These are phyloP conservation scores for Phortica okadai DNA, from an alignment of 2,888 invertebrate genomes.

Conservation along the genomic window DNA sequence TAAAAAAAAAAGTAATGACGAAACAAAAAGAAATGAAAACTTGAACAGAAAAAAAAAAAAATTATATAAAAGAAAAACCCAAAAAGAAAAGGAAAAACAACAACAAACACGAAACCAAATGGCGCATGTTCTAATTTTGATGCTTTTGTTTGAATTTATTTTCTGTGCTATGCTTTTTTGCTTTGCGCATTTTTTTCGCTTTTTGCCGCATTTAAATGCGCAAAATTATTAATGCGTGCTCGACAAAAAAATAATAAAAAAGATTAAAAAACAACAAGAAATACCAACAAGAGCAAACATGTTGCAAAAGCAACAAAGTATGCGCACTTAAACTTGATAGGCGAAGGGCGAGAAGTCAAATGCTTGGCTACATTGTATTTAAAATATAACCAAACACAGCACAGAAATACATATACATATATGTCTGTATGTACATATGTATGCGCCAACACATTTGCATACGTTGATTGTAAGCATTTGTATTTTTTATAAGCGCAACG, in stretches of 20 bases:
- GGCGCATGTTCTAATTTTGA: conserved; percentile 28
- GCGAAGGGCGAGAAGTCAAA: too few relatives aligned
- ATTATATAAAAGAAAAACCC: conserved; percentile 4
- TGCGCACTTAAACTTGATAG: background rate
- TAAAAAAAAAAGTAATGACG: background rate
- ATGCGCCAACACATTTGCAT: background rate
- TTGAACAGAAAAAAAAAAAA: background rate
- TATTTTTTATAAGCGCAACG: background rate
- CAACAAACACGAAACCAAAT: conserved; percentile 16
- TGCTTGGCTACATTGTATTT: too few relatives aligned
- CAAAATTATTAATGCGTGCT: conserved; percentile 21
- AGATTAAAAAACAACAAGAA: background rate
- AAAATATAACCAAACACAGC: too few relatives aligned
- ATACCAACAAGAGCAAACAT: background rate
- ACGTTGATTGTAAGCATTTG: background rate
- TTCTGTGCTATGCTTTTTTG: conserved; percentile 2
- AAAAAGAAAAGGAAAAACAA: conserved; percentile 9
- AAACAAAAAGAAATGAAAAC: background rate
- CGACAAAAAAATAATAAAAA: background rate
- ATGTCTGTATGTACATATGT: background rate
- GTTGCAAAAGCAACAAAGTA: background rate
- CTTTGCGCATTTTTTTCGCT: conserved; percentile 15
- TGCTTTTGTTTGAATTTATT: conserved; percentile 24
- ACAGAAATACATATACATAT: background rate
- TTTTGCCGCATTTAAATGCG: conserved; percentile 26